Evolutionary conservation across 2,113 vertebrate genomes (phyloP).

Genomic region (Scophthalmus maximus): DNA sequence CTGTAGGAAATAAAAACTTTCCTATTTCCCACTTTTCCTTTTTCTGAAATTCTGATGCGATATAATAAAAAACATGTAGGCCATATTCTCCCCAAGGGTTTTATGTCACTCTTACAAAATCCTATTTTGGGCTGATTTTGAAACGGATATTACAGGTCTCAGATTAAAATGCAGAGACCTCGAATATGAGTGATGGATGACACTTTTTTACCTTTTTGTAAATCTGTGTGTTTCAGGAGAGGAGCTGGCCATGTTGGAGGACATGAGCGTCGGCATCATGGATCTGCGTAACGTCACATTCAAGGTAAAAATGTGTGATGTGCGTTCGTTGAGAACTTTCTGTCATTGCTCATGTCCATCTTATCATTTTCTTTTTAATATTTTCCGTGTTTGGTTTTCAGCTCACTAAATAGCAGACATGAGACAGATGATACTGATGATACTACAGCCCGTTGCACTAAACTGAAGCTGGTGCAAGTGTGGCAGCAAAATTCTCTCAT

Average conservation of each 20-base stretch:
- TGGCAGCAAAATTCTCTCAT: neutral
- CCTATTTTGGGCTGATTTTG: neutral
- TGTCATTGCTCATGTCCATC: too few relatives aligned
- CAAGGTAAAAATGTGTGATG: slow-evolving; percentile 84
- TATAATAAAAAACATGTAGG: too few relatives aligned
- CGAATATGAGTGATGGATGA: neutral
- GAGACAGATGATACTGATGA: too few relatives aligned
- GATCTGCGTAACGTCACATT: slow-evolving; percentile 98
- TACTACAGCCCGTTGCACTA: too few relatives aligned
- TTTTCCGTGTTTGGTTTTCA: too few relatives aligned
- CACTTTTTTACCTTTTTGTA: neutral
- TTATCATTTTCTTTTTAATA: too few relatives aligned
- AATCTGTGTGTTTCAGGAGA: slow-evolving; percentile 85
- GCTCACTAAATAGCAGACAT: too few relatives aligned
- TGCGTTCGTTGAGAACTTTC: too few relatives aligned
- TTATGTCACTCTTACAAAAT: too few relatives aligned
- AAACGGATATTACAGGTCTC: neutral
- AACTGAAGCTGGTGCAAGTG: neutral
- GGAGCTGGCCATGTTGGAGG: slow-evolving; percentile 97
- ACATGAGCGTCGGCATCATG: slow-evolving; percentile 97
- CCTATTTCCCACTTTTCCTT: too few relatives aligned
- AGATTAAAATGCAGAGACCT: neutral
- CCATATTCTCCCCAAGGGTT: too few relatives aligned
- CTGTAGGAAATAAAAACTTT: neutral
- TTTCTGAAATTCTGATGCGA: too few relatives aligned